Base-by-base conservation (phyloP, 2,888 invertebrate species). In the Aphodius granarius region DNA sequence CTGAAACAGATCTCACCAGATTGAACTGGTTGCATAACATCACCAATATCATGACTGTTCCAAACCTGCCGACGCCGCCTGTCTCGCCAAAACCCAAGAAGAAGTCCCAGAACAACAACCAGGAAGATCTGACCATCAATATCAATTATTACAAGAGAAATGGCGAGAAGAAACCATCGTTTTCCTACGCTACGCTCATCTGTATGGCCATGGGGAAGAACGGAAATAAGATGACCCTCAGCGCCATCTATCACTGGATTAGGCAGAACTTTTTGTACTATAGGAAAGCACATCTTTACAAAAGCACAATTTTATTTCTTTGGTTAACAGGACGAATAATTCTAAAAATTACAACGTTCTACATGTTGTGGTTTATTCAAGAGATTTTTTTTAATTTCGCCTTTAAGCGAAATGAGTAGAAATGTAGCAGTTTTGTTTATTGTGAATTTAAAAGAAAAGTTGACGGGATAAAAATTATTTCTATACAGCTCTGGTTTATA, bases 161-260 rank as follows among this genome's bases (percentile, higher is more conserved):
- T 83, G 93, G 93, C 6, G 92, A 94, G 80, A 94, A 93, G 84
- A 97, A 97, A 85, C 97, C 97, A 0, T 96, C 96, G 0, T 96
- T 94, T 85, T 96, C 96, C 0, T 97, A 97, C 85, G 96, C 96
- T 72, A 95, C 95, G 0, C 88, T 97, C 72, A 97, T 97, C 80
- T 96, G 96, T 82, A 94, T 97, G 93, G 97, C 97, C 3, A 97
- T 97, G 96, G 92, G 94, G 79, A 95, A 94, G 81, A 95, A 95
- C 83, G 93, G 93, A 80, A 95, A 95, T 85, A 96, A 96, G 87
- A 94, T 97, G 91, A 96, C 97, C 0, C 88, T 97, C 15, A 94
- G 95, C 0, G 94, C 94, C 73, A 97, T 97, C 81, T 97, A 97
- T 86, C 92, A 93, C 70, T 97, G 97, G 97, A 97, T 97, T 80